Evolutionary conservation across 2,797 vertebrate species (phyloP), one percentile per base, ranked within the genome.

Genomic region (Oreochromis grahami): DNA sequence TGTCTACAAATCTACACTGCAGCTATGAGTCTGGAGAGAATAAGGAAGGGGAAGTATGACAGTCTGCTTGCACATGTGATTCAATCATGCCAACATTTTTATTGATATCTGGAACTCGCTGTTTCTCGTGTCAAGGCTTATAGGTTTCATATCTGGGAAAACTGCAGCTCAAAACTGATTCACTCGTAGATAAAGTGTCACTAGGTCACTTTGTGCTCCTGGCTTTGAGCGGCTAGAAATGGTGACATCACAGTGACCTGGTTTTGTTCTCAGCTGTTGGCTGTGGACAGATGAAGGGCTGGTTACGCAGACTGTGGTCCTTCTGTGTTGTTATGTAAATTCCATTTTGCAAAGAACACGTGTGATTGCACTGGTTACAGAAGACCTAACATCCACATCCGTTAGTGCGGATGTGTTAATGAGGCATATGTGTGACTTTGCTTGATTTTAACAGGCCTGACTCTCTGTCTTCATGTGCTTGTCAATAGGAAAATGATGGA

Each of bases 401-500:
- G 6, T 19, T 21, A 5, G 10, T 51, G 21, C 26, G 0, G 32
- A 50, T 68, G 38, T 29, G 51, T 82, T 60, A 79, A 85, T 72
- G 45, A 85, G 26, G 48, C 29, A 34, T 24, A 17, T 78, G 53
- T 26, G 15, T 65, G 43, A 53, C 15, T 26, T 8, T 51, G 55
- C 45, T 82, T n/a, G 11, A 52, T 43, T 68, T 51, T 80, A 80
- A 83, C 63, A 32, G 15, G 3, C 8, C 3, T 15, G 2, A 77
- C 36, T 24, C 34, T 45, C 29, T 60, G 29, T 60, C 56, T 84
- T 7, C 76, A 7, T 74, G 17, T 78, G 29, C 8, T 53, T 87
- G 51, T 76, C 21, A 26, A 85, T 93, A 99, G 98, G 95, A 99
- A 98, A 94, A 98, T 99, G 97, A 97, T 99, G 95, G 98, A 98